A percentile compares a stretch with the other conserved stretches of the same genome.
Evolutionary conservation across 2,888 invertebrate species (phyloP).

Genomic region (Mellilla xanthometata): DNA sequence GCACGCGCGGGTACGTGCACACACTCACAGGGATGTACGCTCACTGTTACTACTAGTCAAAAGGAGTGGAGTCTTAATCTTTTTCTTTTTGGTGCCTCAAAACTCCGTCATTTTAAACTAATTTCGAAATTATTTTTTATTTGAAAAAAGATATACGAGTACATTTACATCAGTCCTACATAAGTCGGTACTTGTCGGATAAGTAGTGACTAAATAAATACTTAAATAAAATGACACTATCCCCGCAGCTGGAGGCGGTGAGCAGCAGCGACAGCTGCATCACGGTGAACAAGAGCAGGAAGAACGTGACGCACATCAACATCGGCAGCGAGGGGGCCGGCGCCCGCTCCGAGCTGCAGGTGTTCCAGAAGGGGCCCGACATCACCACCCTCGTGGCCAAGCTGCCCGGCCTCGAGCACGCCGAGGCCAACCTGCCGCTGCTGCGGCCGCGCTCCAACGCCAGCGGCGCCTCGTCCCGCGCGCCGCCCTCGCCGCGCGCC

Average conservation of each 20-base stretch:
- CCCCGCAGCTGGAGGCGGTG: constrained; percentile 55
- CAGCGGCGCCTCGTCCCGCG: constrained; percentile 82
- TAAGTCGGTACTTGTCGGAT: too few relatives aligned
- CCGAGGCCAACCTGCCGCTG: constrained; percentile 63
- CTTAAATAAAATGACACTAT: too few relatives aligned
- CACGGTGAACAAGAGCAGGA: constrained; percentile 82
- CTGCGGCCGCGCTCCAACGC: constrained; percentile 79
- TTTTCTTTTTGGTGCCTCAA: too few relatives aligned
- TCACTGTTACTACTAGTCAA: too few relatives aligned
- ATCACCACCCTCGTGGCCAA: constrained; percentile 88
- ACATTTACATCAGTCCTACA: too few relatives aligned
- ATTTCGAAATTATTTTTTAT: too few relatives aligned
- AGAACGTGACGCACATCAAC: constrained; percentile 88
- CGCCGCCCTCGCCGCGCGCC: constrained; percentile 61
- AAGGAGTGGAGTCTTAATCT: too few relatives aligned
- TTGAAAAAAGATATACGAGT: too few relatives aligned
- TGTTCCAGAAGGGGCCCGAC: constrained; percentile 91
- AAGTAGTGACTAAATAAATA: too few relatives aligned
- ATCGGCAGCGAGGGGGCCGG: constrained; percentile 84
- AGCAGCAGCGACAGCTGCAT: constrained; percentile 73
- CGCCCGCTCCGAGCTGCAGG: constrained; percentile 81
- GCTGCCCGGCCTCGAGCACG: constrained; percentile 81
- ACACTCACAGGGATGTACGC: too few relatives aligned
- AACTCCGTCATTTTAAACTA: too few relatives aligned
- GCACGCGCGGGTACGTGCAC: constrained; percentile 55